Evolutionary conservation across 2,888 invertebrate genomes (phyloP), one percentile per base, ranked within the genome.

Genomic region (Caenorhabditis sp.): DNA sequence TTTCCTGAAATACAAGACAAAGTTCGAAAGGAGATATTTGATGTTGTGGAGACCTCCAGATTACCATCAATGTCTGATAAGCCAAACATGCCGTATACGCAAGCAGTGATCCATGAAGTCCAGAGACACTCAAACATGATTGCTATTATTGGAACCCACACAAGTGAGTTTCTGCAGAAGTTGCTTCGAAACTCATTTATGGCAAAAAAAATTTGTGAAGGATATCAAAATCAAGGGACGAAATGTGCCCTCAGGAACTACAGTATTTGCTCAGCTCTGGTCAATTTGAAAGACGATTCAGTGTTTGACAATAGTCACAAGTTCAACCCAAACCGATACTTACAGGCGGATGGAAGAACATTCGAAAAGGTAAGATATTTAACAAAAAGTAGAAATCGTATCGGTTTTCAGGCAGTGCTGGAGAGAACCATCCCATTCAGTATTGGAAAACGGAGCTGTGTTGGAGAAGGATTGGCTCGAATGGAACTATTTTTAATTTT

Each of bases 241-340:
- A 0, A 61, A 58, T 4, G 51, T 87, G 10, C 85, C 84, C 8
- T 68, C 63, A 0, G 72, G 73, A 24, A 83, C 87, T 1, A 24
- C 68, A 7, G 68, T 83, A 2, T 58, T 74, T 47, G 66, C 80
- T 14, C 80, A 86, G 47, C 69, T 88, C 26, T 85, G 75, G 84
- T 75, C 84, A 6, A 80, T 88, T 28, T 84, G 38, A 59, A 47
- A 22, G 70, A 86, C 26, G 86, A 86, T 14, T 31, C 74, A 8
- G 81, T 76, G 0, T 89, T 87, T 61, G 63, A 77, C 6, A 79
- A 84, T 1, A 75, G 84, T 1, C 31, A 82, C 0, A 64, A 68
- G 19, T 89, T 89, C 69, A 68, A 79, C 0, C 89, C 89, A 10
- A 86, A 83, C 8, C 56, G 87, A 59, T 89, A 86, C 68, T 74